Base-by-base conservation (phyloP, 2,797 vertebrate genomes). In the Rhinogobio ventralis region DNA sequence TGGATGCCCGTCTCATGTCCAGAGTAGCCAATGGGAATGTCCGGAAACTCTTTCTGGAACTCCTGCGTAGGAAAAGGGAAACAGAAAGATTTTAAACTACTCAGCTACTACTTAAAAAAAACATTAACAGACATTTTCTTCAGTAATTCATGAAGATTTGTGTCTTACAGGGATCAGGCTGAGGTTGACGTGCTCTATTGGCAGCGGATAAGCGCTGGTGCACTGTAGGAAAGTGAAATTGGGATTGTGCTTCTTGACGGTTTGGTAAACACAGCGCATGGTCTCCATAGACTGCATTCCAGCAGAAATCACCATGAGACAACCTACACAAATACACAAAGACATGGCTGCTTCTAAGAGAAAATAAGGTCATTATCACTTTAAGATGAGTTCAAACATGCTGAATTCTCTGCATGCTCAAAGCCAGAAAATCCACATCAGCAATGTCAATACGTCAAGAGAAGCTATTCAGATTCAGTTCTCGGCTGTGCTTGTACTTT, bases 271-370 rank as follows among this genome's bases (percentile, higher is more conserved):
- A 5, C 91, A 95, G 20, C 93, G 95, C 97, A 99, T 99, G 0
- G 96, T 98, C 55, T 95, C 95, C 96, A 99, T 97, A 0, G 96
- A 96, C 94, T 99, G 98, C 98, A 99, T 99, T 71, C 98, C 98
- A 0, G 97, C 99, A 87, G 98, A 99, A 87, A 99, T 98, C 81
- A 99, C 96, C 97, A 99, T 98, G 17, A 97, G 98, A n/a, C 96
- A 96, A 82, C 97, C 98, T 99, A 90, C 11, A 67, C 28, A 82
- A 73, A 67, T 15, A 73, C 14, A 36, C 1, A 14, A 75, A 39
- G 28, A 73, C 20, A 74, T 8, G 5, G 2, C 14, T 2, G 28
- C 72, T 74, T 74, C 72, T 20, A 10, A 19, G 28, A 36, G 72
- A 53, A 33, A 36, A 53, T 55, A 33, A 74, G 19, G 19, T 30